Evolutionary conservation across 2,113 vertebrate species (phyloP).

Genomic region (Circaetus gallicus): DNA sequence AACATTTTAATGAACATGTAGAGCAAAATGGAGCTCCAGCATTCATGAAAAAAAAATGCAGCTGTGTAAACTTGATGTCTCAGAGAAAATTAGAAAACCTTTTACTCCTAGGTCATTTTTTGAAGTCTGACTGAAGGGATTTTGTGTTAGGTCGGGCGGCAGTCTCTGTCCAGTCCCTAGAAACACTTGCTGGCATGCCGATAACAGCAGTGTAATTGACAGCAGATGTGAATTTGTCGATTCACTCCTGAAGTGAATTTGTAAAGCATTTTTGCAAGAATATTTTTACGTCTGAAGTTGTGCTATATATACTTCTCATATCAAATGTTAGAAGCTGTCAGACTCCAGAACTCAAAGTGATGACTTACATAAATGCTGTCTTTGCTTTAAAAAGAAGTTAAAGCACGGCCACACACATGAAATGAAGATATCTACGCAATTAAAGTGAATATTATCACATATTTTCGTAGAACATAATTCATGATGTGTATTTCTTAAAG

Average conservation of each 20-base stretch:
- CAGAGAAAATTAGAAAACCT: background rate
- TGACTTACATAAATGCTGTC: background rate
- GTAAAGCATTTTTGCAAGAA: background rate
- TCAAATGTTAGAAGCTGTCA: background rate
- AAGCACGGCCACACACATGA: background rate
- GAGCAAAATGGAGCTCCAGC: background rate
- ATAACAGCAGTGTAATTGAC: background rate
- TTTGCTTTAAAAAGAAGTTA: background rate
- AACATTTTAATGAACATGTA: background rate
- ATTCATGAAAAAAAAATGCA: background rate
- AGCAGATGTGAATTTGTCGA: background rate
- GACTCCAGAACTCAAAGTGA: background rate
- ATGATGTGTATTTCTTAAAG: background rate
- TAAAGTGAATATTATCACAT: background rate
- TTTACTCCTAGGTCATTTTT: background rate
- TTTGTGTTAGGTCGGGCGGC: background rate
- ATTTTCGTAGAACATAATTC: background rate
- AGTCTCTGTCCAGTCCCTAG: background rate
- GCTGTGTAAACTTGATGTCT: background rate
- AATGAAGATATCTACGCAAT: background rate
- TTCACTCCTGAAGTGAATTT: background rate
- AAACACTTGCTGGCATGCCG: background rate
- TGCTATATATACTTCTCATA: background rate
- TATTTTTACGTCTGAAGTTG: background rate
- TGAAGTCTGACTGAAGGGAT: background rate